Base-by-base conservation (phyloP, 2,113 vertebrate species). In the Pelobates fuscus region DNA sequence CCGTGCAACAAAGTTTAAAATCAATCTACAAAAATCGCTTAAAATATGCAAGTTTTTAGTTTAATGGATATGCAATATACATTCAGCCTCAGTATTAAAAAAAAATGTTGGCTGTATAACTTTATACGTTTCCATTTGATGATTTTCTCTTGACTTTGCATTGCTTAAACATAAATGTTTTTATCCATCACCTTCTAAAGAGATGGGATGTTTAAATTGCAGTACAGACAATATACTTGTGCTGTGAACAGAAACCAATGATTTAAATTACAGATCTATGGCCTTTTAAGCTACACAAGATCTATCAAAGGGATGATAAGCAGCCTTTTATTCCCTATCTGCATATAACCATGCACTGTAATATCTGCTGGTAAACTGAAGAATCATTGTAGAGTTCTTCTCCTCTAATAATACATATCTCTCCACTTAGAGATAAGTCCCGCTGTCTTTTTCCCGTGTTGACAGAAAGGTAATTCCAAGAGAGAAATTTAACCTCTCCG, bases 221-320 rank as follows among this genome's bases (percentile, higher is more conserved):
- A 59, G 37, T 80, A 46, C 71, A 58, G 77, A 44, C 29, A 79
- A 46, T 46, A 46, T 54, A 52, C 75, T 74, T 72, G 8, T 69
- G 79, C 77, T 79, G 8, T 73, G 78, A 85, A 82, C 73, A 77
- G 81, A 80, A 84, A 81, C 77, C 71, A 61, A 79, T 83, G 1
- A 84, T 84, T 84, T 84, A 82, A 88, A 84, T 88, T 82, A 88
- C 84, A 88, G 83, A 89, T 84, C 86, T 85, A 88, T 88, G 81
- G 78, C 80, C 82, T 82, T 80, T 85, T 84, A 82, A 80, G 46
- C 74, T 68, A 62, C 1, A 29, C 69, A 62, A 82, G 84, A 84
- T 86, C 83, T 84, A 82, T 89, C 83, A 74, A 11, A 10, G 43
- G 78, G 25, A 37, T 65, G 87, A 85, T 86, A 84, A 87, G 86